phyloP scores from a whole-genome alignment of 1,140 invertebrate genomes.

The Teleogryllus occipitalis region DNA sequence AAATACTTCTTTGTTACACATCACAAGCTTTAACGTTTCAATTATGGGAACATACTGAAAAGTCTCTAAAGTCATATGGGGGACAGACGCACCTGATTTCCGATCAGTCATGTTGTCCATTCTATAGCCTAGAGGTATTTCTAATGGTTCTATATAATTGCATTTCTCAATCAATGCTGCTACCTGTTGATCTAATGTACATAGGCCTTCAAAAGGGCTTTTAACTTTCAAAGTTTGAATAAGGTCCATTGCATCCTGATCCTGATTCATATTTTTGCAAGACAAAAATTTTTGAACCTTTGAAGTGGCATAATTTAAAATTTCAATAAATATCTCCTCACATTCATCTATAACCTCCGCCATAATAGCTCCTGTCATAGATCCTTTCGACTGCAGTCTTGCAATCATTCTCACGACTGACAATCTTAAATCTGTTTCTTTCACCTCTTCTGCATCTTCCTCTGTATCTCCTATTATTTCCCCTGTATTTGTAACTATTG shows the following conservation, averaged over 20 bases:
- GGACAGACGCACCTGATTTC: background rate
- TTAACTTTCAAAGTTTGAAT: background rate
- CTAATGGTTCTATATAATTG: slow-evolving; percentile 5
- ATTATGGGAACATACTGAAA: slow-evolving; percentile 9
- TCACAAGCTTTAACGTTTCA: too few species aligned
- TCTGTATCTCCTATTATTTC: too few species aligned
- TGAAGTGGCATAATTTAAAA: background rate
- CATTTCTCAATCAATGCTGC: background rate
- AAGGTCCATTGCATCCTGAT: background rate
- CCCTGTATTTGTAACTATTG: too few species aligned
- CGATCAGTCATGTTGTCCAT: background rate
- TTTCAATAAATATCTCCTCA: background rate
- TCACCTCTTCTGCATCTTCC: too few species aligned
- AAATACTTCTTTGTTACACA: too few species aligned
- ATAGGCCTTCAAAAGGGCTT: slow-evolving; percentile 11
- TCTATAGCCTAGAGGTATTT: background rate
- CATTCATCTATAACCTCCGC: background rate
- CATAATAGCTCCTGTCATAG: background rate
- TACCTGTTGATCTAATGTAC: slow-evolving; percentile 2
- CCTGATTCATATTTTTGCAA: background rate
- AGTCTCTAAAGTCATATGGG: background rate
- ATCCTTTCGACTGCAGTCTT: background rate
- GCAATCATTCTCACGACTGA: slow-evolving; percentile 7
- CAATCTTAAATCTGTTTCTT: slow-evolving; percentile 8
- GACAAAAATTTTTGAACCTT: slow-evolving; percentile 3